These are phyloP conservation scores for Galerucella pusilla DNA, from an alignment of 2,888 invertebrate species.

Conservation along the genomic window DNA sequence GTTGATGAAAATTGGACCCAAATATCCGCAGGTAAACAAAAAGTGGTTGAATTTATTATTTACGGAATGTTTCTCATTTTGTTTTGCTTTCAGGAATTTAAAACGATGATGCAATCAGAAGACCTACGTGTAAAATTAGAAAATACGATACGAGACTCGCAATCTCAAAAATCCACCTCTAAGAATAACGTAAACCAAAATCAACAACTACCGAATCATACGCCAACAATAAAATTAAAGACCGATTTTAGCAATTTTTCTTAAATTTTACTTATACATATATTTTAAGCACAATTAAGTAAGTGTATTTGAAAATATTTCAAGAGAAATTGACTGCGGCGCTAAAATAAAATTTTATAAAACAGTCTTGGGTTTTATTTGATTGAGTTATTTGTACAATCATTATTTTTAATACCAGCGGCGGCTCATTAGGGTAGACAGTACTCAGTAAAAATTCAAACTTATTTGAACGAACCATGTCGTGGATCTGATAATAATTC, in stretches of 20 bases:
- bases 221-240: conserved; percentile 89
- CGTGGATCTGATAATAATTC: no score
- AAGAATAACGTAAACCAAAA: conserved; percentile 65
- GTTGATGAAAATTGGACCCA: conserved; percentile 91
- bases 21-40: conserved; percentile 81
- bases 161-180: conserved; percentile 70
- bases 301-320: neutral
- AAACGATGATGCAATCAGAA: conserved; percentile 87
- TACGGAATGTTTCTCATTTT: neutral
- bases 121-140: conserved; percentile 86
- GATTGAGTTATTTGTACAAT: no score
- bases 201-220: conserved; percentile 63
- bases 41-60: neutral
- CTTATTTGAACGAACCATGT: no score
- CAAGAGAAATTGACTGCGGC: neutral
- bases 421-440: no score
- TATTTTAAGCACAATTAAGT: neutral
- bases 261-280: conserved; percentile 58
- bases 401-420: no score
- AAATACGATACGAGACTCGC: conserved; percentile 82
- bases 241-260: conserved; percentile 95
- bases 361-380: neutral
- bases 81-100: conserved; percentile 77
- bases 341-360: neutral
- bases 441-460: no score